Base-by-base conservation (phyloP, 2,888 invertebrate genomes). In the Lasioglossum zephyrum region DNA sequence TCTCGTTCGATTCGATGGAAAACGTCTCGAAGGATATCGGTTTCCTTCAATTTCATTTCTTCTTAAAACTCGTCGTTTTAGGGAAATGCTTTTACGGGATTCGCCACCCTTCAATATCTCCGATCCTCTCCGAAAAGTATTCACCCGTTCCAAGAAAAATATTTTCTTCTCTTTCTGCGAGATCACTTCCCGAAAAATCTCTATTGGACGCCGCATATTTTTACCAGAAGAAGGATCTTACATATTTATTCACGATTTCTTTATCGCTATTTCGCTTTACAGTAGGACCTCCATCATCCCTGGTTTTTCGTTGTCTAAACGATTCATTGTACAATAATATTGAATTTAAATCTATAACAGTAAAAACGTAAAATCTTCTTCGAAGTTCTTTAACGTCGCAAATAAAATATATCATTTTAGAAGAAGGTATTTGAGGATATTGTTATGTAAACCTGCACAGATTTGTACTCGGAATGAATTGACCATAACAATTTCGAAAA, bases 241-340 rank as follows among this genome's bases (percentile, higher is more conserved):
- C 36, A 36, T 36, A 41, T 69, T 69, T 69, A 36, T 36, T 9
- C 9, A 66, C 18, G 31, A 69, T 39, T 18, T 22, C 39, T 22
- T 66, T 22, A 22, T 69, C 22, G 69, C 18, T 18, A 66, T 31
- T 31, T 39, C 22, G 18, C 11, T 69, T 41, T 39, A 41, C 69
- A n/a, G 69, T 41, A 39, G 69, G 39, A 69, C 69, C 39, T 69
- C 39, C 36, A 66, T 36, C 18, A 66, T 66, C 66, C 66, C 36
- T 36, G 31, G 16, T 66, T 36, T 44, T 36, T 36, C 36, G 36
- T 66, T 66, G 31, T 31, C 1, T 63, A 63, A 63, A 63, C 16
- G 26, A 63, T 31, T 16, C 60, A 60, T 60, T 31, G 13, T 16
- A 60, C 60, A 2, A 6, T 63, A 63, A 63, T 6, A 31, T 26